Evolutionary conservation across 2,888 invertebrate genomes (phyloP).

Genomic region (Lordiphosa fenestrarum): DNA sequence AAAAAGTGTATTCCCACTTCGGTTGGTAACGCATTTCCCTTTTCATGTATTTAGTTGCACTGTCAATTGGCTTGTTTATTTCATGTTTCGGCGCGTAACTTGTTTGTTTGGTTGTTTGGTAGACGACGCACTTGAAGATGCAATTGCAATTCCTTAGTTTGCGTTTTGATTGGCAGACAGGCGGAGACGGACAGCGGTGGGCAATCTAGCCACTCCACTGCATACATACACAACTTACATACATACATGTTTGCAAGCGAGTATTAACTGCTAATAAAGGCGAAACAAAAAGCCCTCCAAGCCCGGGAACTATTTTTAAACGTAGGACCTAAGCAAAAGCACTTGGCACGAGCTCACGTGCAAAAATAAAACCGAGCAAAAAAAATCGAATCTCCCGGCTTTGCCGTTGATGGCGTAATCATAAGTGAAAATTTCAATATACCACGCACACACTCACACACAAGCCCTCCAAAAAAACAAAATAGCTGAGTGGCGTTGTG

Average conservation of each 20-base stretch:
- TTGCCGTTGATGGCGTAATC: constrained; percentile 60
- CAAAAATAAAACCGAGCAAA: constrained; percentile 54
- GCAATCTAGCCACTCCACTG: too few species aligned
- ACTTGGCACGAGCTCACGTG: constrained; percentile 37
- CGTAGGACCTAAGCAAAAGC: constrained; percentile 12
- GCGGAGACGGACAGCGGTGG: constrained; percentile 6
- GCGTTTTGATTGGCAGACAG: constrained; percentile 53
- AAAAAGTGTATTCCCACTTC: constrained; percentile 2
- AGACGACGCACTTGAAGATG: constrained; percentile 41
- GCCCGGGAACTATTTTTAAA: constrained; percentile 34
- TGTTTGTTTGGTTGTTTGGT: constrained; percentile 53
- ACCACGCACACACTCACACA: not conserved
- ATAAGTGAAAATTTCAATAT: constrained; percentile 19
- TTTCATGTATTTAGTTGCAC: constrained; percentile 16
- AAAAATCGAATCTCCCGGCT: constrained; percentile 40
- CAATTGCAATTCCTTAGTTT: constrained; percentile 29
- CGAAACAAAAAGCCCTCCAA: constrained; percentile 26
- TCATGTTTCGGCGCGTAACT: constrained; percentile 71
- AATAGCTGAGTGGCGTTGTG: constrained; percentile 52
- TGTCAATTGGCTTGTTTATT: constrained; percentile 69
- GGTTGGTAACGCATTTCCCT: not conserved
- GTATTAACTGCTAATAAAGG: constrained; percentile 15
- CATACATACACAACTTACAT: not conserved
- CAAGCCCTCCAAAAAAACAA: constrained; percentile 35
- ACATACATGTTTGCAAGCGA: constrained; percentile 6